Conservation (phyloP, 1,140 invertebrate species). For the Pemphigus obesinymphae region DNA sequence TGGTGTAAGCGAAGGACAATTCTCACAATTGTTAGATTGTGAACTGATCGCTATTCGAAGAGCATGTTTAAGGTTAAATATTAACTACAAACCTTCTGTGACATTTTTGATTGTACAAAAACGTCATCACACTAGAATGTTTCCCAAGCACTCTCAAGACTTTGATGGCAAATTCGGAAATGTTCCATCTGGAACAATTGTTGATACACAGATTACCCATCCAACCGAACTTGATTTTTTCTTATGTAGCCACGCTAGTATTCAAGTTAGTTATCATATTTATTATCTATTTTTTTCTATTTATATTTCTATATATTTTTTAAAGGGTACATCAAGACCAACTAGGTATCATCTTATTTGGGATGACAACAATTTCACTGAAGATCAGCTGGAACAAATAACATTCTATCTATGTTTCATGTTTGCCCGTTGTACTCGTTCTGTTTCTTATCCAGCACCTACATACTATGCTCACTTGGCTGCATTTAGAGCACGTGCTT, state of each 20-base stretch:
- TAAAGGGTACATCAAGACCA: constrained; percentile 79
- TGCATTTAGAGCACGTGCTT: constrained; percentile 68
- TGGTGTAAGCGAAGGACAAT: constrained; percentile 85
- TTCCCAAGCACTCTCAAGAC: constrained; percentile 54
- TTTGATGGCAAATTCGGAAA: constrained; percentile 59
- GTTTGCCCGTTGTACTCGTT: constrained; percentile 78
- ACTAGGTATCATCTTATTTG: constrained; percentile 82
- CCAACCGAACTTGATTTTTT: constrained; percentile 81
- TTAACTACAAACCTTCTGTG: constrained; percentile 60
- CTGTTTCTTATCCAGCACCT: constrained; percentile 87
- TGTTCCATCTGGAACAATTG: constrained; percentile 76
- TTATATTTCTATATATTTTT: constrained; percentile 45
- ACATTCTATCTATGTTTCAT: constrained; percentile 85
- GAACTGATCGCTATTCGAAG: constrained; percentile 64
- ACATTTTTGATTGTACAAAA: constrained; percentile 87
- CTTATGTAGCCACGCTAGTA: constrained; percentile 65
- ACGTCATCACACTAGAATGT: constrained; percentile 78
- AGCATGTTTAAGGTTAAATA: constrained; percentile 58
- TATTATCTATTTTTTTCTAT: background rate
- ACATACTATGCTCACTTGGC: constrained; percentile 92
- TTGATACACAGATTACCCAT: constrained; percentile 77
- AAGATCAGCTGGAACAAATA: constrained; percentile 75
- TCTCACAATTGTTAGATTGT: constrained; percentile 55
- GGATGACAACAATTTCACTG: constrained; percentile 69
- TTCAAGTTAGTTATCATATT: constrained; percentile 54